phyloP scores from a whole-genome alignment of 1,140 invertebrate genomes.

The Stegodyphus mimosarum region DNA sequence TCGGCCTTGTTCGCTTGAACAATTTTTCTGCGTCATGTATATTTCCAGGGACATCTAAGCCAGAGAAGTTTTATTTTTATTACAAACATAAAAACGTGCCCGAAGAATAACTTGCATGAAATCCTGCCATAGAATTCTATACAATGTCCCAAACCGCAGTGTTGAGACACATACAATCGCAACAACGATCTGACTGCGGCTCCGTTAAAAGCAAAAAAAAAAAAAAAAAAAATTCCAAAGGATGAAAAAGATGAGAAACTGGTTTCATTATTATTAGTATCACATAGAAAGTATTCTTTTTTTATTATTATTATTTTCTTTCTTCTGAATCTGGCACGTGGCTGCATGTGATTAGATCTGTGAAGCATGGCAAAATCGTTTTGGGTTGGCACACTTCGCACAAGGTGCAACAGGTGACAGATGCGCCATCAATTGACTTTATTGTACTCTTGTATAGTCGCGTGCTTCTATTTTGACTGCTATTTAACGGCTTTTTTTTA shows the following conservation, averaged over 20 bases:
- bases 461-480: neutral
- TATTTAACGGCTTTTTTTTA: too few relatives aligned
- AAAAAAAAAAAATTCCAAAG: neutral
- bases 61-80: too few relatives aligned
- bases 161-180: neutral
- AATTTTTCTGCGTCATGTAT: neutral
- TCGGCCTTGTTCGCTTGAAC: neutral
- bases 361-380: slow-evolving; percentile 45
- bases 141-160: slow-evolving; percentile 11
- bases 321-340: slow-evolving; percentile 27
- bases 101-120: too few relatives aligned
- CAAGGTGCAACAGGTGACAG: slow-evolving; percentile 35
- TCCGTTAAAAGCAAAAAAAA: neutral
- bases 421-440: slow-evolving; percentile 19
- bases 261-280: slow-evolving; percentile 44
- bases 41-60: neutral
- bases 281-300: slow-evolving; percentile 1
- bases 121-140: neutral
- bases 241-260: neutral
- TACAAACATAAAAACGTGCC: too few relatives aligned
- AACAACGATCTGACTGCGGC: neutral
- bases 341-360: slow-evolving; percentile 17
- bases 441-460: slow-evolving; percentile 1
- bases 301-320: neutral
- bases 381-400: neutral